phyloP scores from a whole-genome alignment of 2,113 vertebrate species.

The Carassius auratus region DNA sequence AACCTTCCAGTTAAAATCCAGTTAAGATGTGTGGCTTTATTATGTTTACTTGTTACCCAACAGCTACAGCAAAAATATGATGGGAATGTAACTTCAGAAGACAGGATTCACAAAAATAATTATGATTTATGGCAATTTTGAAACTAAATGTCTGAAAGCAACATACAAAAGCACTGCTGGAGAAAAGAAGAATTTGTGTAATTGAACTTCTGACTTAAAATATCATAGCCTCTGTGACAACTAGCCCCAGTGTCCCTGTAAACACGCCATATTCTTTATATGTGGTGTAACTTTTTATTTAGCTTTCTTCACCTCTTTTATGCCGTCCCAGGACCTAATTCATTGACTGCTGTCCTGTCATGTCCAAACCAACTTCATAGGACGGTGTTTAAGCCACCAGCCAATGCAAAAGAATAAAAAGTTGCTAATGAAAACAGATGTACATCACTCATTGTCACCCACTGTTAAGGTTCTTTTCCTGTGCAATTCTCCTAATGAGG shows the following conservation, averaged over 20 bases:
- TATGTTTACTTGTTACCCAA: background rate
- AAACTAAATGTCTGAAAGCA: background rate
- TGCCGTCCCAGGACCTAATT: background rate
- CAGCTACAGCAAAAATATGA: no score
- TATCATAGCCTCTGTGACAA: background rate
- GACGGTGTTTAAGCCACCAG: background rate
- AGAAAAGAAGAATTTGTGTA: background rate
- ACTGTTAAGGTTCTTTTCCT: background rate
- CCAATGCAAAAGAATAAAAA: constrained; percentile 1
- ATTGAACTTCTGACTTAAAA: background rate
- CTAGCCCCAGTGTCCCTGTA: background rate
- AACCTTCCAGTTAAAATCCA: background rate
- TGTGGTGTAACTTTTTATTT: background rate
- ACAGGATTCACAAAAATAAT: background rate
- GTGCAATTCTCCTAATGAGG: no score
- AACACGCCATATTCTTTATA: background rate
- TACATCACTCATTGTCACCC: background rate
- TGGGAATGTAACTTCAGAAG: no score
- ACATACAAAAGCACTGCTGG: background rate
- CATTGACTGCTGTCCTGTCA: background rate
- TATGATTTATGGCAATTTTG: background rate
- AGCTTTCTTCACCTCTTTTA: background rate
- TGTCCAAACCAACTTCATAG: background rate
- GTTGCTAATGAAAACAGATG: background rate
- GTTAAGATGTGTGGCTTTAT: background rate